phyloP scores from a whole-genome alignment of 2,113 vertebrate species.

The Chionodraco myersi region DNA sequence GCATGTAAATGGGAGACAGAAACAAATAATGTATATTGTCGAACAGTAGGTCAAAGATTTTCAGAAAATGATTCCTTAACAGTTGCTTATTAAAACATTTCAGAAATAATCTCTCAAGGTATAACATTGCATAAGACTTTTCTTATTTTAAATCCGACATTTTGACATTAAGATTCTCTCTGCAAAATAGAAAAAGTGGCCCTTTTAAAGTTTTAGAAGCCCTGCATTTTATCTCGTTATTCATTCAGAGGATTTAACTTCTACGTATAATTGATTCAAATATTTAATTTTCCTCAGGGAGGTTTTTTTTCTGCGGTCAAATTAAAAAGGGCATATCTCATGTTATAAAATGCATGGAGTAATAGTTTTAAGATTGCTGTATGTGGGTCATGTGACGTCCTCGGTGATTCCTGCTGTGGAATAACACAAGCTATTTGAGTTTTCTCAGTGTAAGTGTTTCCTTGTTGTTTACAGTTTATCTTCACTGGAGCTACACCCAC shows the following conservation, averaged over 20 bases:
- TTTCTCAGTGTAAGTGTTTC: conserved; percentile 4
- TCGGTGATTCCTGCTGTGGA: not conserved
- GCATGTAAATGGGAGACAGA: not conserved
- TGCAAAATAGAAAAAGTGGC: conserved; percentile 47
- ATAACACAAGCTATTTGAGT: not conserved
- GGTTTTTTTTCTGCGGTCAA: conserved; percentile 41
- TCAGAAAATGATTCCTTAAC: conserved; percentile 29
- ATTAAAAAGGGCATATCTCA: conserved; percentile 38
- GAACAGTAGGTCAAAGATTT: conserved; percentile 18
- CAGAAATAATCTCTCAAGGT: conserved; percentile 32
- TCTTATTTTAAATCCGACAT: conserved; percentile 38
- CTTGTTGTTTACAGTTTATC: not conserved
- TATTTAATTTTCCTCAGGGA: conserved; percentile 49
- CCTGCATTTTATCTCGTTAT: conserved; percentile 44
- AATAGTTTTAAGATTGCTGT: conserved; percentile 25
- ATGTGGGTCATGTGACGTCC: conserved; percentile 3
- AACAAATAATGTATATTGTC: conserved; percentile 2
- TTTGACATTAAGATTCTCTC: conserved; percentile 51
- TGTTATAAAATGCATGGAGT: conserved; percentile 13
- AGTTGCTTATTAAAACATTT: conserved; percentile 43
- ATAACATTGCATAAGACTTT: conserved; percentile 35
- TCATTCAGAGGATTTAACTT: conserved; percentile 49
- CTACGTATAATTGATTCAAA: conserved; percentile 58
- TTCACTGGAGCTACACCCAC: not conserved
- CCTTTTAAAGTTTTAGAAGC: conserved; percentile 50